Conservation (phyloP, 2,797 vertebrate species). For the Trichosurus vulpecula region DNA sequence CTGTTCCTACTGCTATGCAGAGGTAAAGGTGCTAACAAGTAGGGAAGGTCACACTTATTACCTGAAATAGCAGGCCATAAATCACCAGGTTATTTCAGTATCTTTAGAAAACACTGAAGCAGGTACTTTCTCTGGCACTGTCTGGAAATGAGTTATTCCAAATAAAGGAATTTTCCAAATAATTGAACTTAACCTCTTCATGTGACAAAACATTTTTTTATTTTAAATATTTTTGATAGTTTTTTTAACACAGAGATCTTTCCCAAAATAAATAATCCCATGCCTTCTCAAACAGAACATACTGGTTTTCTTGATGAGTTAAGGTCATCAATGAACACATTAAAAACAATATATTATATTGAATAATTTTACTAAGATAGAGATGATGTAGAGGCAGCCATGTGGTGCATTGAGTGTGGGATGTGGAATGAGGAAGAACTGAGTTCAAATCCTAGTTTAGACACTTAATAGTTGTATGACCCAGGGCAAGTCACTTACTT, state of each 20-base stretch:
- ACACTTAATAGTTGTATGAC: not conserved
- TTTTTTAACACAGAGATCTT: not conserved
- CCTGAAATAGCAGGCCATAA: not conserved
- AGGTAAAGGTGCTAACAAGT: not conserved
- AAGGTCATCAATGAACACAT: not conserved
- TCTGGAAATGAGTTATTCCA: not conserved
- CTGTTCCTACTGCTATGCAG: not conserved
- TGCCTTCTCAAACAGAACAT: not conserved
- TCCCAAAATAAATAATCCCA: not conserved
- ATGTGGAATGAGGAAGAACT: not conserved
- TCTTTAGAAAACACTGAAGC: slow-evolving; percentile 27
- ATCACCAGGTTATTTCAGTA: not conserved
- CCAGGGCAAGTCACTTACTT: not conserved
- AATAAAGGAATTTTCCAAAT: not conserved
- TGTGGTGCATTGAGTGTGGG: not conserved
- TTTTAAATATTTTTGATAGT: not conserved
- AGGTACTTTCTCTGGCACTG: slow-evolving; percentile 10
- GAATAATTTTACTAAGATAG: not conserved
- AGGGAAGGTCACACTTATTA: slow-evolving; percentile 28
- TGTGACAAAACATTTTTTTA: not conserved
- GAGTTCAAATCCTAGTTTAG: not conserved
- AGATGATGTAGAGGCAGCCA: not conserved
- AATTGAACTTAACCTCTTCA: not conserved
- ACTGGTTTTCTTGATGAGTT: not conserved
- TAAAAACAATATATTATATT: not conserved